Conservation (phyloP, 1,140 invertebrate genomes). For the Archivesica marissinica region DNA sequence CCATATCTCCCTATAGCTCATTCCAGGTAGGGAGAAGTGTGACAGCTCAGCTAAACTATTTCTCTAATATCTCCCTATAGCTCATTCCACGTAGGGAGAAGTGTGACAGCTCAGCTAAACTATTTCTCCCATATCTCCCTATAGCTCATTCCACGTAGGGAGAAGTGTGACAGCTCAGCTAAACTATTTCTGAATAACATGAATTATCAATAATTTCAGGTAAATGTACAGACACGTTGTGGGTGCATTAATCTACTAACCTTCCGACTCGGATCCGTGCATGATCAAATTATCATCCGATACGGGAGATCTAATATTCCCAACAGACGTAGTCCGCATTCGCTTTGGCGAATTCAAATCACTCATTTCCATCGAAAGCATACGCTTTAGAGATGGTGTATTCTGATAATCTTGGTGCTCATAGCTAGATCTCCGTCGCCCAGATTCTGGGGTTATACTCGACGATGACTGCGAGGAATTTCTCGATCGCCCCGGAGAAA, state of each 20-base stretch:
- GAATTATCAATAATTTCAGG: too few relatives aligned
- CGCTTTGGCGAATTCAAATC: conserved; percentile 22
- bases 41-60: too few relatives aligned
- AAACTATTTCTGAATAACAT: too few relatives aligned
- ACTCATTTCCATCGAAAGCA: conserved; percentile 24
- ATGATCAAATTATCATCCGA: conserved; percentile 20
- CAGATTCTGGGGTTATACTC: conserved; percentile 32
- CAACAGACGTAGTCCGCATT: background rate
- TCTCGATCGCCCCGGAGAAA: background rate
- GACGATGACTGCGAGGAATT: conserved; percentile 16
- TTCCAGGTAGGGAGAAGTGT: too few relatives aligned
- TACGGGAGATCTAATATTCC: background rate
- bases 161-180: too few relatives aligned
- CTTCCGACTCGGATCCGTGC: conserved; percentile 38
- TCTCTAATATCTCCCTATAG: too few relatives aligned
- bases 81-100: too few relatives aligned
- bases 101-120: too few relatives aligned
- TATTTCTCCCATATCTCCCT: too few relatives aligned
- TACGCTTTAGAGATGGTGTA: conserved; percentile 1
- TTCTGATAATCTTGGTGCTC: background rate
- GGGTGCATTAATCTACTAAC: background rate
- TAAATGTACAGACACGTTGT: too few relatives aligned
- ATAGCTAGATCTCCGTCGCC: background rate
- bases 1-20: too few relatives aligned
- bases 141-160: too few relatives aligned